Base-by-base conservation (phyloP, 2,113 vertebrate species). In the Orthonyx spaldingii region DNA sequence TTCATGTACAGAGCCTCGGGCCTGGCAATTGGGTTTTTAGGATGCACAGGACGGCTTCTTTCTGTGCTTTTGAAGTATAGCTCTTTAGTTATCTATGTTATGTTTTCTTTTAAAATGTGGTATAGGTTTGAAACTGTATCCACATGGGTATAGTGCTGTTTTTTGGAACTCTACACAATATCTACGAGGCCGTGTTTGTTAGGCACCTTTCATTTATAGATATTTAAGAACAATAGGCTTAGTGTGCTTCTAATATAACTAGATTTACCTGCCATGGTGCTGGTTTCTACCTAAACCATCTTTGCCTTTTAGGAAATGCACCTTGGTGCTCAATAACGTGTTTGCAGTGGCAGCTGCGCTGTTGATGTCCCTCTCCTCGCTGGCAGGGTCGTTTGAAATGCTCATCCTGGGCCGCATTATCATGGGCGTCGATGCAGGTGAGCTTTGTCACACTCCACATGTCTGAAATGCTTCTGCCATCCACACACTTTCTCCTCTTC, bases 391-490 rank as follows among this genome's bases (percentile, higher is more conserved):
- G 1, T 99, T 99, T 72, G 99, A 99, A 93, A 99, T 99, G 99
- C 98, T 99, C 87, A 98, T 99, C 11, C 64, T 99, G 88, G 99
- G 99, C 7, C 98, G 99, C 2, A 80, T 99, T 87, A 80, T 99
- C 86, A 99, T 99, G 77, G 99, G 99, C 3, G 94, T 99, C 66
- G 98, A 99, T 93, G 99, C 98, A 97, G 99, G 99, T 99, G 95
- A 97, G 98, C 18, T 83, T 68, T 87, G 19, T 64, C 64, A 33
- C 7, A 1, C 65, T 53, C 18, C 10, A 2, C 1, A 0, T 11
- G 5, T 5, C 72, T 55, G 39, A 76, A 81, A 41, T 30, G 20
- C 20, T 42, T 46, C 13, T 3, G 1, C 27, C 16, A 1, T 13
- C 6, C 28, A 60, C 23, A 32, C 18, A 7, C 28, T 42, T 70